Conservation (phyloP, 2,113 vertebrate genomes). For the Tiliqua scincoides region DNA sequence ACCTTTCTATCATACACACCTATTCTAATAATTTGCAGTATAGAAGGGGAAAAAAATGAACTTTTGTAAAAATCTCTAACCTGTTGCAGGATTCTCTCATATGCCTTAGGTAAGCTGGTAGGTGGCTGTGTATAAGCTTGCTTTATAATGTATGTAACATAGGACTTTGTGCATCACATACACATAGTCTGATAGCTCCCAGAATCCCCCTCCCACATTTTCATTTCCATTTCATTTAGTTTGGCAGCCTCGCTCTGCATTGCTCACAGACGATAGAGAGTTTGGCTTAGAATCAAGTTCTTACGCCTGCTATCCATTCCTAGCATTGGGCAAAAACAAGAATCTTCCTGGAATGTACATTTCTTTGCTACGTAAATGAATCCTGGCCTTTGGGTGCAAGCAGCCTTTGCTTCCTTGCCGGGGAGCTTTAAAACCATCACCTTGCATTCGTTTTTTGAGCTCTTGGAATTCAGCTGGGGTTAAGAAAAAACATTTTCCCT, state of each 20-base stretch:
- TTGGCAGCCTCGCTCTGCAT: neutral
- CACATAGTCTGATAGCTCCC: neutral
- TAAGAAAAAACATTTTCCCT: slow-evolving; percentile 57
- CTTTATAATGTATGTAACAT: too few species aligned
- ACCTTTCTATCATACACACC: neutral
- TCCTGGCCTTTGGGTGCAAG: slow-evolving; percentile 52
- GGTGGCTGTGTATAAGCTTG: neutral
- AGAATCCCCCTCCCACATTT: neutral
- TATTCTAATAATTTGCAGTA: neutral
- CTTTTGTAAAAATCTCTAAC: neutral
- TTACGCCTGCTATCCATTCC: slow-evolving; percentile 40
- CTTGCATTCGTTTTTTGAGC: slow-evolving; percentile 47
- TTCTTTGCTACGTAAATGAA: slow-evolving; percentile 58
- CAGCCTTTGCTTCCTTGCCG: slow-evolving; percentile 46
- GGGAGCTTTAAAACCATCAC: slow-evolving; percentile 60
- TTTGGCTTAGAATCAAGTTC: slow-evolving; percentile 14
- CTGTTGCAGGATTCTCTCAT: neutral
- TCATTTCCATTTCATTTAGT: neutral
- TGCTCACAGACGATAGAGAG: neutral
- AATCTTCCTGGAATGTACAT: slow-evolving; percentile 59
- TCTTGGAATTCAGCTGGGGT: slow-evolving; percentile 45
- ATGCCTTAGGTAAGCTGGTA: neutral
- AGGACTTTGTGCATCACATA: neutral
- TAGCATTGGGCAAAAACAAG: slow-evolving; percentile 44
- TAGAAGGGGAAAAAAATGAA: neutral